Base-by-base conservation (phyloP, 2,888 invertebrate genomes). In the Atherix ibis region DNA sequence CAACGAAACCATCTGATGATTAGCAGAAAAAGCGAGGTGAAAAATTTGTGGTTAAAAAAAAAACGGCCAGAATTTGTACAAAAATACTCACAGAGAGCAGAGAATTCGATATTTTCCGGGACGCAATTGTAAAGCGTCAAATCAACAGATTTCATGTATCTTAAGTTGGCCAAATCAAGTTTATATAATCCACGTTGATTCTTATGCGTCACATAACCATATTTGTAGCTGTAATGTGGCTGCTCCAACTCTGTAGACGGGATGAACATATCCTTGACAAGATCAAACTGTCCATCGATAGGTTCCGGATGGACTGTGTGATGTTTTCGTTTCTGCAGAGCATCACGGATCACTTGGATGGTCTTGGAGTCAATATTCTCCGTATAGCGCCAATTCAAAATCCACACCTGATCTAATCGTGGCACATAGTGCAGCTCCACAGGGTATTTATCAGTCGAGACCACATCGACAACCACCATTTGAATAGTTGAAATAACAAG, bases 321-420 rank as follows among this genome's bases (percentile, higher is more conserved):
- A 52, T 80, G 80, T 49, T 76, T 76, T 36, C 71, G 64, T 52
- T 74, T 74, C 51, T 77, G 73, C 13, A 73, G 71, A 18, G 78
- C 79, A 50, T 76, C 76, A 29, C 78, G 58, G 43, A 80, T 77
- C n/a, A 80, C 71, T 54, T 70, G 56, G 10, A 48, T 35, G 8
- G 40, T 42, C 35, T 44, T 44, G 2, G 31, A 9, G 16, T 38
- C 38, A 4, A 18, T 31, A 31, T 39, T 39, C 14, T 43, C 32
- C 4, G 18, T 15, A 22, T 36, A 35, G 13, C 38, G 38, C 44
- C 42, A 78, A 52, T 77, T 77, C 34, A 78, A 54, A 13, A 79
- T 66, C 80, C 79, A 80, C 2, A 80, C 72, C 55, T 80, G 78
- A 53, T 80, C 79, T 43, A 78, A 56, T 46, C 75, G 71, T 10